Base-by-base conservation (phyloP, 2,888 invertebrate species). In the Vanessa cardui region DNA sequence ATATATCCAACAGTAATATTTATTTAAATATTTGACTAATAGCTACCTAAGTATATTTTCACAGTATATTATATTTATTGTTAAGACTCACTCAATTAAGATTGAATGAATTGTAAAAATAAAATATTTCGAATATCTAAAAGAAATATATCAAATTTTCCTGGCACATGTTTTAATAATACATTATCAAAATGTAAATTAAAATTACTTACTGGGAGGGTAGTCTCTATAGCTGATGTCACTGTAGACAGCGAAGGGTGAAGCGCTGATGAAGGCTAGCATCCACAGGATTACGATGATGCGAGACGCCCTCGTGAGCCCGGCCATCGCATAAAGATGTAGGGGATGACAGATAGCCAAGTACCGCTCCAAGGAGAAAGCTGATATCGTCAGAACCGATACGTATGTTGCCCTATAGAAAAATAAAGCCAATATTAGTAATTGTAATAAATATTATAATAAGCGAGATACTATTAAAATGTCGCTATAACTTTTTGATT, bases 281-380 rank as follows among this genome's bases (percentile, higher is more conserved):
- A 96, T 77, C 98, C 98, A 98, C 26, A 97, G 92, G 21, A 94
- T 89, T 2, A 95, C 90, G 63, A 98, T 97, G 77, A 98, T 96
- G 70, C 96, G 94, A 8, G 96, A 89, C 0, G 97, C 97, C 58
- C 98, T 91, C 73, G 96, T 95, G 58, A 90, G 83, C 1, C 97
- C 96, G 0, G 97, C 96, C 95, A 97, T 96, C 18, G 96, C 95
- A 84, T 97, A 96, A 52, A 96, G 93, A 78, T 96, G 95, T n/a
- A 98, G 88, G 0, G 98, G 98, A 81, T 98, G 96, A 80, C 90
- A 90, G 78, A 98, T 98, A 21, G 98, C 98, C 80, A 98, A 89
- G 89, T 97, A 97, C 60, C 98, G 94, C 89, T 98, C 98, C 86
- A 96, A 94, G 1, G 98, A 97, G 87, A 98, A 98, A 2, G 97